Percentiles rank a stretch among this genome's conserved stretches.
Conservation (phyloP, 2,888 invertebrate species). For the Alitta virens region DNA sequence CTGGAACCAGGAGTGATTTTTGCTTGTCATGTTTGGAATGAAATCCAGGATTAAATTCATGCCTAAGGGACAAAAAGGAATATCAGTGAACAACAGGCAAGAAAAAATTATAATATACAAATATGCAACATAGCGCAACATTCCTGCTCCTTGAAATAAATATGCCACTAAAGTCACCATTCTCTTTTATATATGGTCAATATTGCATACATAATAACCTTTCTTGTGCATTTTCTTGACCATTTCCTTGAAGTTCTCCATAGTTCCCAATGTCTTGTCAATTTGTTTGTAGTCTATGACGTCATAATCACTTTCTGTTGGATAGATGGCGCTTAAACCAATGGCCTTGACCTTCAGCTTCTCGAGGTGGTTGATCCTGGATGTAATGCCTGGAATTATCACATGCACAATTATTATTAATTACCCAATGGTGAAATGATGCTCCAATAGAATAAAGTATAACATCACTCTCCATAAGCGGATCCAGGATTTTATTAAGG, state of each 20-base stretch:
- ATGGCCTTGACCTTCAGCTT: constrained; percentile 72
- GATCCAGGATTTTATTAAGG: no score
- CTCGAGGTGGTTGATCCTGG: constrained; percentile 63
- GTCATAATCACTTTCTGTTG: constrained; percentile 84
- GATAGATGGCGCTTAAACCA: constrained; percentile 83
- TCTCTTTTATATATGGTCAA: no score
- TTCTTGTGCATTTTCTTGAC: constrained; percentile 45
- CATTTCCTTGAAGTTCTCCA: constrained; percentile 66
- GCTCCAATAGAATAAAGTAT: no score
- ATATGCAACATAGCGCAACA: no score
- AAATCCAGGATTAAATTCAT: constrained; percentile 76
- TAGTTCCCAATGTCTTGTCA: constrained; percentile 71
- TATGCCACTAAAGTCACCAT: no score
- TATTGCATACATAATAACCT: no score
- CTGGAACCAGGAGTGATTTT: constrained; percentile 72
- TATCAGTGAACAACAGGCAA: no score
- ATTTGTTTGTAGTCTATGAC: constrained; percentile 74
- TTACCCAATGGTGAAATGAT: no score
- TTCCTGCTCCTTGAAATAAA: no score
- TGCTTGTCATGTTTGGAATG: constrained; percentile 65
- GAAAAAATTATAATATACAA: no score
- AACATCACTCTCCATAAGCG: no score
- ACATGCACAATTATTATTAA: no score
- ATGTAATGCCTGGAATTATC: constrained; percentile 59
- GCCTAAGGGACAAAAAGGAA: constrained; percentile 55